A percentile compares a stretch with the other conserved stretches of the same genome.
Conservation (phyloP, 2,888 invertebrate genomes). For the Acleris sparsana region DNA sequence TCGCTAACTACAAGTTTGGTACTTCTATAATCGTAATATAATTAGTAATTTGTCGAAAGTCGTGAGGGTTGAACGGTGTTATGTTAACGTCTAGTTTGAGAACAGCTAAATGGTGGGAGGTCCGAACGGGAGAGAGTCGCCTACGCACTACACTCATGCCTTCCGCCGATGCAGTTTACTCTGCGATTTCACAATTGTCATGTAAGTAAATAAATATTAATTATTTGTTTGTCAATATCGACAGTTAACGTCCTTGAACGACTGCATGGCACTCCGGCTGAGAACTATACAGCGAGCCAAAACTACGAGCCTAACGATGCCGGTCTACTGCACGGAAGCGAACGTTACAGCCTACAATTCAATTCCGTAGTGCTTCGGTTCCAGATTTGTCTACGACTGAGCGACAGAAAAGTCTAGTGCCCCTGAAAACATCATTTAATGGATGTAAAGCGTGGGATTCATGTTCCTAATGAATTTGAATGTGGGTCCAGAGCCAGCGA, state of each 20-base stretch:
- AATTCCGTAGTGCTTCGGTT: conserved; percentile 78
- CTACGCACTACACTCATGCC: conserved; percentile 61
- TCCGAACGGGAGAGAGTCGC: conserved; percentile 57
- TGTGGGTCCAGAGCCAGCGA: not conserved
- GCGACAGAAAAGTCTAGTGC: conserved; percentile 6
- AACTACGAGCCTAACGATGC: conserved; percentile 65
- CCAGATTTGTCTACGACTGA: conserved; percentile 12
- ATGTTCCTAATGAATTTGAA: not conserved
- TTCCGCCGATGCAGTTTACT: conserved; percentile 41
- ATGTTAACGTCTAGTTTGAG: conserved; percentile 66
- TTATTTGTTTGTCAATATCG: conserved; percentile 18
- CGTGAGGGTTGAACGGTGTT: conserved; percentile 58
- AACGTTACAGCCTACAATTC: conserved; percentile 69
- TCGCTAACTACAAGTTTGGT: conserved; percentile 82
- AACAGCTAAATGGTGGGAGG: conserved; percentile 72
- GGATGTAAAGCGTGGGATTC: conserved; percentile 11
- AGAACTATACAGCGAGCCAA: conserved; percentile 53
- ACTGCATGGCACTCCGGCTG: conserved; percentile 41
- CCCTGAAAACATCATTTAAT: conserved; percentile 7
- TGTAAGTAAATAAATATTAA: conserved; percentile 32
- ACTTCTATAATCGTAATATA: conserved; percentile 72
- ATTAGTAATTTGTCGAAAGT: conserved; percentile 62
- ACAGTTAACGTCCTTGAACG: conserved; percentile 19
- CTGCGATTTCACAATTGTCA: conserved; percentile 30
- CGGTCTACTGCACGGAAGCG: conserved; percentile 72